Base-by-base conservation (phyloP, 1,140 invertebrate species). In the Eupeodes corollae region DNA sequence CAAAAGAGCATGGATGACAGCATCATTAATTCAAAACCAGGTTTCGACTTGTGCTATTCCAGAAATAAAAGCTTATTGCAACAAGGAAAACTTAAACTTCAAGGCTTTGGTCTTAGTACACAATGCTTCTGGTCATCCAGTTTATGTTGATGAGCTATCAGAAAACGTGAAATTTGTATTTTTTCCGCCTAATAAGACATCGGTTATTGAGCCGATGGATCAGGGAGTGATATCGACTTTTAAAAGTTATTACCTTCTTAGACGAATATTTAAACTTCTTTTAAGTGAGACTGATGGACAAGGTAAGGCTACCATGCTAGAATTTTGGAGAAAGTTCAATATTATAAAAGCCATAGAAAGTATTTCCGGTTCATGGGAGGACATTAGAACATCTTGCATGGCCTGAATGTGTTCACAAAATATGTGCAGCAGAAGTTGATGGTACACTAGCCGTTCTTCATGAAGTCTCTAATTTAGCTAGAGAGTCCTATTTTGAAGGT, bases 1-100 rank as follows among this genome's bases (percentile, higher is more conserved):
- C 51, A 56, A 55, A 34, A 70, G 66, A 56, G 63, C 63, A 35
- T 67, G 59, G 59, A 52, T 71, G 35, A 70, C 58, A 41, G 50
- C 50, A 44, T 44, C 48, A 13, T 35, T 70, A 40, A 68, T 70
- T 56, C 45, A 57, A 43, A 54, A 69, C 38, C 70, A 54, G 57
- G 53, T 55, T 56, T 48, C 49, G 35, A 55, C 49, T 33, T 55
- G 50, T 50, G 56, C 61, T 53, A 54, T 48, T 53, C 56, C 59
- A 43, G 49, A 57, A 47, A 54, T 59, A 30, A 52, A 57, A 56
- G 48, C 49, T 31, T 57, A 57, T 52, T 54, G 38, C 57, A 50
- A 51, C 47, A 42, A 51, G 43, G 52, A 57, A 47, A 57, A 44
- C 45, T 56, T 54, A 42, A 48, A 39, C 40, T 41, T 32, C 40